Base-by-base conservation (phyloP, 2,113 vertebrate genomes). In the Macrotus californicus region DNA sequence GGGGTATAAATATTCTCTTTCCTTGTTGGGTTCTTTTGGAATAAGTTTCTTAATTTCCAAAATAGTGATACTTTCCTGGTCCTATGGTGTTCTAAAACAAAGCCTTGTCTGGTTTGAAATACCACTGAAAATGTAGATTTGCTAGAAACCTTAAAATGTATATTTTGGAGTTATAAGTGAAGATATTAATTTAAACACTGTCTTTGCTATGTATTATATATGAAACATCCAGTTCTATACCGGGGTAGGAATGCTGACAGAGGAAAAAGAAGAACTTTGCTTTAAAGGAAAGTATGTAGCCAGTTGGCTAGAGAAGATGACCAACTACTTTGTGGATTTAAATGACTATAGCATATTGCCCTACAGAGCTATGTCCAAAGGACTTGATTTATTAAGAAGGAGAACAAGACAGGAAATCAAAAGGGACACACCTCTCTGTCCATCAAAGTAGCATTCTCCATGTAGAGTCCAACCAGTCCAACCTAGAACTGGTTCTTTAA, bases 391-490 rank as follows among this genome's bases (percentile, higher is more conserved):
- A 56, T 73, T 84, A 26, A 90, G 70, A 81, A 50, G 10, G 18
- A 92, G 29, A 92, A n/a, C 3, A 21, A 73, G 34, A 7, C 26
- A 93, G 73, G 46, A 76, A 61, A 29, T 83, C 81, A 52, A 41
- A 73, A 34, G 50, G 12, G 36, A 70, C 64, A 56, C 3, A 43
- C 43, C 13, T 34, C 11, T 43, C 3, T 73, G 26, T 96, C 52
- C 26, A 52, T 80, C 79, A 84, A 90, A 91, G 87, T 94, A 61
- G 34, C 2, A 70, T 97, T 97, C 84, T 95, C 93, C 89, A 79
- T 86, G 73, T 36, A 18, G 52, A 77, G 34, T 70, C 52, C 52
- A 89, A 48, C 52, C 85, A 84, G 91, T 16, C 6, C 87, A 95
- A 86, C 39, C 81, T 93, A 48, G 94, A 56, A 50, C 43, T 97